These are phyloP conservation scores for Plutella xylostella DNA, from an alignment of 2,888 invertebrate genomes.

Conservation along the genomic window DNA sequence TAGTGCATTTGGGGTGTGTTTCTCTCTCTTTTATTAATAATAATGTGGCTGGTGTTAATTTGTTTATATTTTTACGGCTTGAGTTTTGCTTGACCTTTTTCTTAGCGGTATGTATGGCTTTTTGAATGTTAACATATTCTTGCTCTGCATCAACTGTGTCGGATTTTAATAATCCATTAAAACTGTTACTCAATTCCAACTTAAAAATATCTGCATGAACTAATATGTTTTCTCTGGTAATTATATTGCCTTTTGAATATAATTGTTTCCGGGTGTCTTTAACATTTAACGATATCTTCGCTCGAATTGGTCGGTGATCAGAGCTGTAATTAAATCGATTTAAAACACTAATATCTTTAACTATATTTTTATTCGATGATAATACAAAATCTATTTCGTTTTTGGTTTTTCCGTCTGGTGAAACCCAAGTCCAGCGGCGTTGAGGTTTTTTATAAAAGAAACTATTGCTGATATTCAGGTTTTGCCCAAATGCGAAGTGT, in stretches of 20 bases:
- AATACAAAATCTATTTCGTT: conserved; percentile 16
- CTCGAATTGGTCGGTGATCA: background rate
- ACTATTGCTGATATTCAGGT: conserved; percentile 8
- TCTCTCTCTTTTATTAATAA: no score
- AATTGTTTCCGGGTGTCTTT: background rate
- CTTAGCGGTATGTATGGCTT: no score
- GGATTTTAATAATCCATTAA: background rate
- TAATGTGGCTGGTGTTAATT: no score
- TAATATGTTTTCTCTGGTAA: no score
- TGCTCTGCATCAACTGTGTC: background rate
- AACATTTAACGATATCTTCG: background rate
- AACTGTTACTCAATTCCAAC: background rate
- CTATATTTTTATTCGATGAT: conserved; percentile 9
- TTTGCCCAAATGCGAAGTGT: conserved; percentile 13
- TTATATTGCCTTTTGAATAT: no score
- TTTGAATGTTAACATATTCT: background rate
- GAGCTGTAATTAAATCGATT: conserved; percentile 5
- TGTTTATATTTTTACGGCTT: background rate
- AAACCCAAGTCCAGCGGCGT: conserved; percentile 14
- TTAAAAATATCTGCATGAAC: no score
- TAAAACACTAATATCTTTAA: conserved; percentile 7
- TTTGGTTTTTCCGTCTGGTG: conserved; percentile 6
- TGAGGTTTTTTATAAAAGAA: conserved; percentile 10
- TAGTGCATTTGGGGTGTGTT: no score
- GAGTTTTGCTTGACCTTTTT: no score